Conservation (phyloP, 2,888 invertebrate species). For the Himalopsyche japonica region DNA sequence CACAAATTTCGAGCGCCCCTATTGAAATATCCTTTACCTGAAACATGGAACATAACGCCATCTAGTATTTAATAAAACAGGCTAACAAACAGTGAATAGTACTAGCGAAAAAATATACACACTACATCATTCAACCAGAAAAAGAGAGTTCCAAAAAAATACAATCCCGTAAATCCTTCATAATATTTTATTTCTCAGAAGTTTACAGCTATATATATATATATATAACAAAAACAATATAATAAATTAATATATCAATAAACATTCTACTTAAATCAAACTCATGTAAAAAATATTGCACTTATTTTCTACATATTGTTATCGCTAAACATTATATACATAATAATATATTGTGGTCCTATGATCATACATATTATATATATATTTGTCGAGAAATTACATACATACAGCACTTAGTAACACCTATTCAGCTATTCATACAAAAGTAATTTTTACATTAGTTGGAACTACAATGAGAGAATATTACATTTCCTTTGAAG, state of each 20-base stretch:
- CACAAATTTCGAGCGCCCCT: too few species aligned
- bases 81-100: too few species aligned
- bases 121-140: too few species aligned
- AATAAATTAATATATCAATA: background rate
- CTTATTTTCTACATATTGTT: background rate
- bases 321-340: background rate
- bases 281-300: constrained; percentile 1
- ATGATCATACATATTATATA: background rate
- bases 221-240: background rate
- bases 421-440: background rate
- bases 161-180: background rate
- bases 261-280: background rate
- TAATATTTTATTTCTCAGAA: background rate
- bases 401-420: background rate
- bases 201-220: background rate
- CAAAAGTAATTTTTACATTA: background rate
- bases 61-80: too few species aligned
- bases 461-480: background rate
- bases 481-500: too few species aligned
- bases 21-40: too few species aligned
- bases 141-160: too few species aligned
- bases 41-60: too few species aligned
- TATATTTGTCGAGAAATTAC: background rate
- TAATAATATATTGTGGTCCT: background rate
- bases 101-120: too few species aligned